These are phyloP conservation scores for Procambarus virginalis DNA, from an alignment of 1,140 invertebrate species.

Conservation along the genomic window DNA sequence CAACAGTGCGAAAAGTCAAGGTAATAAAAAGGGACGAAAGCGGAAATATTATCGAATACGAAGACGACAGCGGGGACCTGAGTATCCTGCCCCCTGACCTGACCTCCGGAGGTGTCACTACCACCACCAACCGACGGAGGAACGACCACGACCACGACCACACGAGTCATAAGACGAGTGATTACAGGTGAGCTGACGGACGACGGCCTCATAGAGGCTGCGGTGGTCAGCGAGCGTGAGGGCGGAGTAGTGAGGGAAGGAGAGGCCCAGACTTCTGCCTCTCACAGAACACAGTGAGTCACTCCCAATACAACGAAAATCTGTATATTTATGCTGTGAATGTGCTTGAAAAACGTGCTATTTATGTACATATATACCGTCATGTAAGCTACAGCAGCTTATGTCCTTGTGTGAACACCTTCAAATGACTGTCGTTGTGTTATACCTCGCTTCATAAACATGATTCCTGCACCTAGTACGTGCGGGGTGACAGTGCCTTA, in stretches of 20 bases:
- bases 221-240: constrained; percentile 49
- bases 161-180: constrained; percentile 51
- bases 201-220: constrained; percentile 5
- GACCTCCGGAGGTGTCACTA: constrained; percentile 30
- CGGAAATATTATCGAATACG: constrained; percentile 55
- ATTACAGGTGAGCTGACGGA: constrained; percentile 35
- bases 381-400: constrained; percentile 63
- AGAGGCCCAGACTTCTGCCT: background rate
- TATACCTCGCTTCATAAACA: background rate
- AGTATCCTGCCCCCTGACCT: background rate
- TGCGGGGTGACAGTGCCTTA: background rate
- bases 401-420: constrained; percentile 33
- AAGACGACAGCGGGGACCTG: constrained; percentile 23
- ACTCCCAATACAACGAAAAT: constrained; percentile 52
- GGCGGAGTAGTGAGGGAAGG: constrained; percentile 29
- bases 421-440: constrained; percentile 2
- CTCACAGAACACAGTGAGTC: constrained; percentile 50
- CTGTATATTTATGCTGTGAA: constrained; percentile 59
- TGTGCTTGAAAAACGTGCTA: constrained; percentile 52
- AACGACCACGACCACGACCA: constrained; percentile 47
- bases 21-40: constrained; percentile 43
- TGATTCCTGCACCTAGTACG: constrained; percentile 17
- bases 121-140: constrained; percentile 48
- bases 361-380: constrained; percentile 43
- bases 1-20: constrained; percentile 45